Conservation (phyloP, 2,113 vertebrate genomes). For the Nycticebus coucang region DNA sequence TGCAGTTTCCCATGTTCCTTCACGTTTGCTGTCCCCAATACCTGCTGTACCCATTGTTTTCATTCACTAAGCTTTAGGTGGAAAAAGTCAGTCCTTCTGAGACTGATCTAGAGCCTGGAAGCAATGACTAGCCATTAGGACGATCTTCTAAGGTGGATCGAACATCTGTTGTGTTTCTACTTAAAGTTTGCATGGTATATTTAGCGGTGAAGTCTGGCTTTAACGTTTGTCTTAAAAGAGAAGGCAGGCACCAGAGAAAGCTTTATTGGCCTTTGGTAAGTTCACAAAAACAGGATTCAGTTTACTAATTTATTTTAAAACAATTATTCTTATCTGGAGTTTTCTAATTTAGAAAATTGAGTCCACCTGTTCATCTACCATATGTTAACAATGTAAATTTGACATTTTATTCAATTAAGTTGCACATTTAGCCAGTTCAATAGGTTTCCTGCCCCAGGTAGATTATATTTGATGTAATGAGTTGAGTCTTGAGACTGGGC, state of each 20-base stretch:
- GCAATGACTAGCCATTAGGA: background rate
- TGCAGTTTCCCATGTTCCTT: background rate
- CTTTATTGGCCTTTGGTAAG: background rate
- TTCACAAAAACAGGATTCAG: slow-evolving; percentile 22
- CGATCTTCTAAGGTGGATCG: background rate
- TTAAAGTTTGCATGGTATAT: background rate
- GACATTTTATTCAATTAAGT: background rate
- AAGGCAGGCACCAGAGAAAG: background rate
- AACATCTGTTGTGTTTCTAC: background rate
- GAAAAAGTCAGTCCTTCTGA: background rate
- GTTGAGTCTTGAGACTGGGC: background rate
- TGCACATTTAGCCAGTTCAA: background rate
- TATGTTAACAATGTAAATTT: background rate
- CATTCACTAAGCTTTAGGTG: background rate
- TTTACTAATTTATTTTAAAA: slow-evolving; percentile 16
- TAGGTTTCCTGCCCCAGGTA: background rate
- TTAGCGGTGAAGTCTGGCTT: background rate
- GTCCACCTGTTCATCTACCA: background rate
- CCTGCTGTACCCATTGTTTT: background rate
- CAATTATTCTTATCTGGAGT: background rate
- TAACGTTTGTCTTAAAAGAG: slow-evolving; percentile 8
- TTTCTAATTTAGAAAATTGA: background rate
- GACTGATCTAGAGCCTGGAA: background rate
- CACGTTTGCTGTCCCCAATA: background rate
- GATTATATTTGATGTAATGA: background rate